Evolutionary conservation across 2,888 invertebrate species (phyloP).

Genomic region (Heliconius erato): DNA sequence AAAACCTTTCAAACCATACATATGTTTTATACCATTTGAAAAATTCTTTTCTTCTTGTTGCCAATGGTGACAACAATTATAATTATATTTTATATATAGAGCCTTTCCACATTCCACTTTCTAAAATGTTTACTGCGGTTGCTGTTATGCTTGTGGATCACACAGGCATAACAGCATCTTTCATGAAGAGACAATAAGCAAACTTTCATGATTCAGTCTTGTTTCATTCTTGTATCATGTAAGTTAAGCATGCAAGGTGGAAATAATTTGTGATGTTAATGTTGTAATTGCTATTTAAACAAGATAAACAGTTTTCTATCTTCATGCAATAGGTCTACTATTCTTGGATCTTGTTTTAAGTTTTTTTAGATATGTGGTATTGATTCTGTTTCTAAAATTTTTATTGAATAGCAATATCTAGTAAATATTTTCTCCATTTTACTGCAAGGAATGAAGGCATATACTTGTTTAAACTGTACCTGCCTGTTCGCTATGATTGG

Average conservation of each 20-base stretch:
- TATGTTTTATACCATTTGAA: slow-evolving; percentile 88
- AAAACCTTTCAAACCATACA: slow-evolving; percentile 15
- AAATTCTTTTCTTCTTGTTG: slow-evolving; percentile 87
- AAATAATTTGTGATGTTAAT: slow-evolving; percentile 70
- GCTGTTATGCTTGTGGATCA: slow-evolving; percentile 68
- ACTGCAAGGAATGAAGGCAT: slow-evolving; percentile 83
- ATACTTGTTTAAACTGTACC: slow-evolving; percentile 82
- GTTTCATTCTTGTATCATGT: slow-evolving; percentile 83
- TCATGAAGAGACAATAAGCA: slow-evolving; percentile 89
- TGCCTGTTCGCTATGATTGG: slow-evolving; percentile 82
- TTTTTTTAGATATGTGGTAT: slow-evolving; percentile 59
- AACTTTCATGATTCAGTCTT: slow-evolving; percentile 89
- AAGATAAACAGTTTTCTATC: slow-evolving; percentile 36
- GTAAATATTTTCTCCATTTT: slow-evolving; percentile 83
- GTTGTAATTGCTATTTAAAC: slow-evolving; percentile 51
- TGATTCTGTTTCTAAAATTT: slow-evolving; percentile 61
- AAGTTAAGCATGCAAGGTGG: slow-evolving; percentile 89
- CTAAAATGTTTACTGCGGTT: slow-evolving; percentile 87
- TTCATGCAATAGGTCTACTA: too few relatives aligned
- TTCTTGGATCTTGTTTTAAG: slow-evolving; percentile 64
- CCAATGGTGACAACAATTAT: slow-evolving; percentile 88
- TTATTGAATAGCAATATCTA: slow-evolving; percentile 60
- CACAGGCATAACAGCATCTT: slow-evolving; percentile 89
- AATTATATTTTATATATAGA: slow-evolving; percentile 76
- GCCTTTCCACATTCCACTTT: slow-evolving; percentile 86